Evolutionary conservation across 2,888 invertebrate genomes (phyloP).

Genomic region (Pseudolycoriella hygida): DNA sequence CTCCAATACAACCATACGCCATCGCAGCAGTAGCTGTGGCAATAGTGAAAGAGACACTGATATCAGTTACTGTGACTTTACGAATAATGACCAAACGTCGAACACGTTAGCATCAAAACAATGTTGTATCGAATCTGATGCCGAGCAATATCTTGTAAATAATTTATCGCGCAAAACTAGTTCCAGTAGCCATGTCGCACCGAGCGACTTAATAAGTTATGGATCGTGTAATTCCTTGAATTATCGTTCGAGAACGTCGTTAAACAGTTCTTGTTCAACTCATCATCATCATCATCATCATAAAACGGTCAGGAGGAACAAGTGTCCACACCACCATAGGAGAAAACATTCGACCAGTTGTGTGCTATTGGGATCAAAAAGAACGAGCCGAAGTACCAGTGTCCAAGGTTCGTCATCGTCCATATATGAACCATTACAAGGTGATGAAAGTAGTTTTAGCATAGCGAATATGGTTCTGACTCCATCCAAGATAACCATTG

Average conservation of each 20-base stretch:
- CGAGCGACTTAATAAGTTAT: constrained; percentile 1
- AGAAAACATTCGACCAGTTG: neutral
- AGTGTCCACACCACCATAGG: neutral
- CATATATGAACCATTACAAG: constrained; percentile 6
- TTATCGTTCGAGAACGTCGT: constrained; percentile 5
- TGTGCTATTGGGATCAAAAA: neutral
- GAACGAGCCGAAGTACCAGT: constrained; percentile 13
- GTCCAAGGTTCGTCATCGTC: constrained; percentile 3
- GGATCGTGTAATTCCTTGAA: constrained; percentile 5
- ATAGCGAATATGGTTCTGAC: constrained; percentile 10
- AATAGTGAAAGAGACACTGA: neutral
- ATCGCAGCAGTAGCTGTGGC: constrained; percentile 4
- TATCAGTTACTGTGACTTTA: neutral
- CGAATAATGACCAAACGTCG: constrained; percentile 5
- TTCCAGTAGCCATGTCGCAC: constrained; percentile 1
- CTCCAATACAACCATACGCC: neutral
- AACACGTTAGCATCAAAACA: constrained; percentile 5
- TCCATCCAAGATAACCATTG: constrained; percentile 22
- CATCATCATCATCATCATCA: constrained; percentile 9
- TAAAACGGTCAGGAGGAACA: neutral
- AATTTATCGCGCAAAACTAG: constrained; percentile 5
- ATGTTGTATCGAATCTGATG: constrained; percentile 4
- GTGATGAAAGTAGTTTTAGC: constrained; percentile 3
- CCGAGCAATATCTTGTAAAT: constrained; percentile 7
- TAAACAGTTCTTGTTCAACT: neutral